Evolutionary conservation across 2,888 invertebrate genomes (phyloP).

Genomic region (Brenthis daphne): DNA sequence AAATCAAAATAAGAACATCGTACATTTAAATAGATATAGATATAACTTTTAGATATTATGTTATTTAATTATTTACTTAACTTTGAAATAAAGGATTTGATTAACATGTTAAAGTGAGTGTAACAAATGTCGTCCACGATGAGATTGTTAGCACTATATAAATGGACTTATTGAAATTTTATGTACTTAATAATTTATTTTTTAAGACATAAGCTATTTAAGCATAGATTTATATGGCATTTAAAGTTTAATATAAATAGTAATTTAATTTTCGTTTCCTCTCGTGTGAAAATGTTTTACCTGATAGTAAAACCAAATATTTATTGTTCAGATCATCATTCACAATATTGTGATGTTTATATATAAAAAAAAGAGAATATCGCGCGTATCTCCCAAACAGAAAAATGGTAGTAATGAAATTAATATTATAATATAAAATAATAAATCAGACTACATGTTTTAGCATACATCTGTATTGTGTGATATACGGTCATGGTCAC

Average conservation of each 20-base stretch:
- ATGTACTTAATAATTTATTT: slow-evolving; percentile 76
- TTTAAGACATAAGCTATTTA: slow-evolving; percentile 63
- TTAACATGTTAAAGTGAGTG: slow-evolving; percentile 31
- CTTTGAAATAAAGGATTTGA: slow-evolving; percentile 25
- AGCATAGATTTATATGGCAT: slow-evolving; percentile 58
- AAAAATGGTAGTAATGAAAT: too few species aligned
- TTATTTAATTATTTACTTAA: slow-evolving; percentile 8
- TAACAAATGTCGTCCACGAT: slow-evolving; percentile 60
- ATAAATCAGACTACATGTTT: too few species aligned
- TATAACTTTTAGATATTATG: neutral
- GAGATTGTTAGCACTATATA: slow-evolving; percentile 62
- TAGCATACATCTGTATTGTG: too few species aligned
- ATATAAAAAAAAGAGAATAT: neutral
- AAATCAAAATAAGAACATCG: neutral
- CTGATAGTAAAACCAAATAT: slow-evolving; percentile 25
- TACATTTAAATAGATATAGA: slow-evolving; percentile 19
- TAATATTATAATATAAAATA: too few species aligned
- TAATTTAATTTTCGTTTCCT: slow-evolving; percentile 45
- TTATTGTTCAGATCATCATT: slow-evolving; percentile 17
- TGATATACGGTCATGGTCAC: too few species aligned
- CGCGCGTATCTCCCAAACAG: too few species aligned
- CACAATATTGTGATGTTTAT: slow-evolving; percentile 11
- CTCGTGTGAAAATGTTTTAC: slow-evolving; percentile 10
- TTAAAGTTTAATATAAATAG: slow-evolving; percentile 57
- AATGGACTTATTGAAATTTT: slow-evolving; percentile 65